Conservation (phyloP, 2,113 vertebrate genomes). For the Melanostigma gelatinosum region DNA sequence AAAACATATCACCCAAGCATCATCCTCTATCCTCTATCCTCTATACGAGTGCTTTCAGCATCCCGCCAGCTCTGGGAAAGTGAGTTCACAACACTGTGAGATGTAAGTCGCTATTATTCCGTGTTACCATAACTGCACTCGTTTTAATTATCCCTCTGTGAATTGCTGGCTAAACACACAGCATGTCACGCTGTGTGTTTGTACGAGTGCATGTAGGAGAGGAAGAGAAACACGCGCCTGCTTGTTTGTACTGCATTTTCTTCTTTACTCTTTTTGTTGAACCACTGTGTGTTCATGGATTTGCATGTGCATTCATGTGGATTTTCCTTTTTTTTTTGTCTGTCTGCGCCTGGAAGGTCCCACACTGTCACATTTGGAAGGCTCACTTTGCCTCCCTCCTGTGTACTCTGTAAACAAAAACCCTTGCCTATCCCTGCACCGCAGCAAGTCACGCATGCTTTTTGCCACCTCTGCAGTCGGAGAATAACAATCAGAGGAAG, state of each 20-base stretch:
- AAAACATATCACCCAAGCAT: slow-evolving; percentile 16
- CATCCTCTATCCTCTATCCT: neutral
- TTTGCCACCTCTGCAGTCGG: slow-evolving; percentile 31
- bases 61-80: slow-evolving; percentile 47
- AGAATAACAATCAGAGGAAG: slow-evolving; percentile 42
- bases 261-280: slow-evolving; percentile 1
- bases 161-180: slow-evolving; percentile 43
- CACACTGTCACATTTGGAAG: slow-evolving; percentile 57
- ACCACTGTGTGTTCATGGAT: slow-evolving; percentile 20
- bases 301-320: slow-evolving; percentile 50
- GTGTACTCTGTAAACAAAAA: slow-evolving; percentile 34
- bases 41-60: slow-evolving; percentile 11
- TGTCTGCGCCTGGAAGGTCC: slow-evolving; percentile 57
- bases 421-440: slow-evolving; percentile 29
- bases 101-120: slow-evolving; percentile 38
- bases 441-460: slow-evolving; percentile 53
- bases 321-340: slow-evolving; percentile 49
- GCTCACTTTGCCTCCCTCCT: slow-evolving; percentile 50
- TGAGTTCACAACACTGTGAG: slow-evolving; percentile 20
- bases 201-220: neutral
- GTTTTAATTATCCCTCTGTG: slow-evolving; percentile 49
- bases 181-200: neutral
- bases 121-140: slow-evolving; percentile 25
- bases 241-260: neutral
- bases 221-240: neutral